Conservation (phyloP, 2,888 invertebrate species). For the Trichogramma dendrolimi region DNA sequence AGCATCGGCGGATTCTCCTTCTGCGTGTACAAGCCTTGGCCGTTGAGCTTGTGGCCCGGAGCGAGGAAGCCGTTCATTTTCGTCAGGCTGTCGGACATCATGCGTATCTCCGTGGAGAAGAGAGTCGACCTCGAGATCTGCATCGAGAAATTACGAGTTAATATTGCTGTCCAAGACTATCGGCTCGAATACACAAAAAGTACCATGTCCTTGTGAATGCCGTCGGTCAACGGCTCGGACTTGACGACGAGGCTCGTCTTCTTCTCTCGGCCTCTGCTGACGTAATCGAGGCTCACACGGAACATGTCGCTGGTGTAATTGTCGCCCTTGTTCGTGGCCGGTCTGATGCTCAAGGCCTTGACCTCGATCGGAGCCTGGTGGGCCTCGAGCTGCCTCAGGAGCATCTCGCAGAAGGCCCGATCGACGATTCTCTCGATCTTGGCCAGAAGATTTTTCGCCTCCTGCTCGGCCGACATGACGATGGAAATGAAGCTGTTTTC, state of each 20-base stretch:
- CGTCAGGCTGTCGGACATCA: slow-evolving; percentile 42
- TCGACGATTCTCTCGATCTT: slow-evolving; percentile 6
- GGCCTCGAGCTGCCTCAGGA: slow-evolving; percentile 37
- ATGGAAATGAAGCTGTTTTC: too few species aligned
- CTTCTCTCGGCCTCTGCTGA: slow-evolving; percentile 23
- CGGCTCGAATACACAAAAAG: slow-evolving; percentile 9
- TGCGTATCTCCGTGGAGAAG: slow-evolving; percentile 41
- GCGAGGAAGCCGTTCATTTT: slow-evolving; percentile 42
- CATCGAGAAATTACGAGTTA: neutral
- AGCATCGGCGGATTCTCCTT: slow-evolving; percentile 45
- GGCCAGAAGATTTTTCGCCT: neutral
- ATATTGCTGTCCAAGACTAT: neutral
- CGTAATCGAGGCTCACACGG: slow-evolving; percentile 36
- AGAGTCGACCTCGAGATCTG: slow-evolving; percentile 38
- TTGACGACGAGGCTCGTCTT: slow-evolving; percentile 43
- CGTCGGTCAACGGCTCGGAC: slow-evolving; percentile 49
- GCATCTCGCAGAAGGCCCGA: slow-evolving; percentile 37
- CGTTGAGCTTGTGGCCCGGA: slow-evolving; percentile 36
- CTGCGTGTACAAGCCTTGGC: slow-evolving; percentile 43
- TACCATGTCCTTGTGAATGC: slow-evolving; percentile 48
- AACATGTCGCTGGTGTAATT: slow-evolving; percentile 50
- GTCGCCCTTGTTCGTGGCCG: slow-evolving; percentile 46
- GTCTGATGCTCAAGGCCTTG: slow-evolving; percentile 35
- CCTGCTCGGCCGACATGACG: neutral
- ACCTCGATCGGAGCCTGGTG: slow-evolving; percentile 38